Evolutionary conservation across 2,113 vertebrate species (phyloP), one percentile per base, ranked within the genome.

Genomic region (Microcebus tavaratra): DNA sequence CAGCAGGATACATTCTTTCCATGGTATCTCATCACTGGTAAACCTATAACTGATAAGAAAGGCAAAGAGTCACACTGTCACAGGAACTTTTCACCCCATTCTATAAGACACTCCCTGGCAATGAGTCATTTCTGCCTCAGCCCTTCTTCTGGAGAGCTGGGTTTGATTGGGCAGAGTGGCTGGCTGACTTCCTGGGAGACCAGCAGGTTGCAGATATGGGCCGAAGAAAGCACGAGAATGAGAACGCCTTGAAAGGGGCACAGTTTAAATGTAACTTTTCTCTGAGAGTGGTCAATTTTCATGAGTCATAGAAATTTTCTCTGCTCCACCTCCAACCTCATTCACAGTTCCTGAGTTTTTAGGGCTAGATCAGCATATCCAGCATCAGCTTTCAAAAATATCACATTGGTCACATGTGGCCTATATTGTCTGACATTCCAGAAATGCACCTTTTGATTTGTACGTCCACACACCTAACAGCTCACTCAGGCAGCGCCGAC

Each of bases 41-140:
- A 25, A 36, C 14, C 50, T 5, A 34, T 12, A 6, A 6, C 31
- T 0, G n/a, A 63, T 75, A 63, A 90, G 85, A 85, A 90, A 48
- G 2, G 23, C 53, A n/a, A 63, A 70, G 45, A 80, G 23, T 31
- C 1, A 2, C 25, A 29, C 12, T 34, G 67, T 55, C 45, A 25
- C 48, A 29, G 20, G 55, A 48, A 39, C 29, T 50, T 89, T 67
- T 67, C 45, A 42, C 78, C 39, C 5, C 14, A 0, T 36, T 80
- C 21, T 59, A 23, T 13, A 21, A 83, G 86, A 45, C 25, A 23
- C 82, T 61, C 78, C 42, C 78, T 39, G 78, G 17, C 2, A 8
- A 12, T 88, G 94, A 95, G 36, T 93, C 81, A 91, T 57, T 81
- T 39, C 91, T 42, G 76, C 42, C n/a, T 10, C 27, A 23, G n/a